Conservation (phyloP, 2,888 invertebrate species). For the Ceriagrion tenellum region DNA sequence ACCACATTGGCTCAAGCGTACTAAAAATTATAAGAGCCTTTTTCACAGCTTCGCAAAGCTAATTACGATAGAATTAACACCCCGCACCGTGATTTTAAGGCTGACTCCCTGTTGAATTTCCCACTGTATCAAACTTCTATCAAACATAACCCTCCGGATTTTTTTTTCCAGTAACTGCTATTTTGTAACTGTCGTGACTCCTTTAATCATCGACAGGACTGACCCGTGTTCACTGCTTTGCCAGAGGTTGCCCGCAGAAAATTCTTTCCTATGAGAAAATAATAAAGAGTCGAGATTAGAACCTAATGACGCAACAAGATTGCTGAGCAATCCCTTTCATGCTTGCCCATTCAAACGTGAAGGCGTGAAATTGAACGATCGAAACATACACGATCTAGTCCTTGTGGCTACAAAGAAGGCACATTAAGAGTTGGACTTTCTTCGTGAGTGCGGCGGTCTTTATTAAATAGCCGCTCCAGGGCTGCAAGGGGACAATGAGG, state of each 20-base stretch:
- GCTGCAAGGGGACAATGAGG: neutral
- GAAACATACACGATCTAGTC: neutral
- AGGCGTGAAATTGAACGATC: neutral
- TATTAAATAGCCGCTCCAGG: neutral
- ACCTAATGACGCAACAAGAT: neutral
- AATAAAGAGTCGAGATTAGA: neutral
- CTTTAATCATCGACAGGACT: neutral
- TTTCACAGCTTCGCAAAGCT: too few relatives aligned
- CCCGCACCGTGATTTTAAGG: neutral
- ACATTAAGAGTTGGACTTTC: neutral
- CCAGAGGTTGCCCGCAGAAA: neutral
- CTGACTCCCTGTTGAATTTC: neutral
- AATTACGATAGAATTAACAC: too few relatives aligned
- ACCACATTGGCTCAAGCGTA: too few relatives aligned
- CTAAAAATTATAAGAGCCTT: too few relatives aligned
- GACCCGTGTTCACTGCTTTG: neutral
- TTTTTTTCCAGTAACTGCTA: neutral
- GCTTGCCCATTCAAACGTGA: neutral
- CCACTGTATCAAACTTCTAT: neutral
- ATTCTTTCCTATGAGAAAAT: neutral
- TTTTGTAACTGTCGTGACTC: neutral
- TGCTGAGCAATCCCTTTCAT: neutral
- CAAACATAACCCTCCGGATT: neutral
- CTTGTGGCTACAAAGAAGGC: neutral
- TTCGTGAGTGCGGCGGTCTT: neutral